Percentiles rank a stretch among this genome's conserved stretches.
phyloP scores from a whole-genome alignment of 2,113 vertebrate genomes.

The Anarrhichthys ocellatus region DNA sequence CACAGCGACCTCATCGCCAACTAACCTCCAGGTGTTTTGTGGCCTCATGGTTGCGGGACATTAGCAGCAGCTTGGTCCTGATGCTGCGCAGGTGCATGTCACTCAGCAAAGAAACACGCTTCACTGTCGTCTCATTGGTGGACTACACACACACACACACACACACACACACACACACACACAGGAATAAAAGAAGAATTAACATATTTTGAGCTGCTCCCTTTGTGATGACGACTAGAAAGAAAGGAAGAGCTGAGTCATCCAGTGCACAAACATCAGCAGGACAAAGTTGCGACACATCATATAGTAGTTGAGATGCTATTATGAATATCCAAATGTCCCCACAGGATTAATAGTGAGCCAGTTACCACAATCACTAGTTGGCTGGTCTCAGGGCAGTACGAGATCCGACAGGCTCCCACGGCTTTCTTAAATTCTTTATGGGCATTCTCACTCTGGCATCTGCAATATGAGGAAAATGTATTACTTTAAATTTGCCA shows the following conservation, averaged over 20 bases:
- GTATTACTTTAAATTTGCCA: not conserved
- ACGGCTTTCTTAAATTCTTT: constrained; percentile 94
- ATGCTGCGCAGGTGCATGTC: constrained; percentile 94
- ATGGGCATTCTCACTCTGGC: constrained; percentile 88
- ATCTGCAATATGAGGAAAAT: constrained; percentile 76
- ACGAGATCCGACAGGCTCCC: constrained; percentile 87
- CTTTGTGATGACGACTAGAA: not conserved
- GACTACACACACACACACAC: constrained; percentile 79
- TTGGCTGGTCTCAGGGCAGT: constrained; percentile 84
- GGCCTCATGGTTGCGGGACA: constrained; percentile 92
- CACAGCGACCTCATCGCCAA: not conserved
- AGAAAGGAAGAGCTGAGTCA: not conserved
- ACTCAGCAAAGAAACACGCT: constrained; percentile 89
- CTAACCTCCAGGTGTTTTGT: constrained; percentile 92
- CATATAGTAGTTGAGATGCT: not conserved
- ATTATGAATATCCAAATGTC: constrained; percentile 13
- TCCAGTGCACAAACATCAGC: not conserved
- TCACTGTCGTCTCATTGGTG: constrained; percentile 88
- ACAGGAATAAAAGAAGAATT: not conserved
- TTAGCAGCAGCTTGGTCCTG: constrained; percentile 90
- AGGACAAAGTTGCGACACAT: not conserved
- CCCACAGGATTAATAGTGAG: not conserved
- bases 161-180: constrained; percentile 24
- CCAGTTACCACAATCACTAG: constrained; percentile 87
- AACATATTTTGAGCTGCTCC: not conserved